Base-by-base conservation (phyloP, 2,797 vertebrate genomes). In the Hafferia zeledoni region DNA sequence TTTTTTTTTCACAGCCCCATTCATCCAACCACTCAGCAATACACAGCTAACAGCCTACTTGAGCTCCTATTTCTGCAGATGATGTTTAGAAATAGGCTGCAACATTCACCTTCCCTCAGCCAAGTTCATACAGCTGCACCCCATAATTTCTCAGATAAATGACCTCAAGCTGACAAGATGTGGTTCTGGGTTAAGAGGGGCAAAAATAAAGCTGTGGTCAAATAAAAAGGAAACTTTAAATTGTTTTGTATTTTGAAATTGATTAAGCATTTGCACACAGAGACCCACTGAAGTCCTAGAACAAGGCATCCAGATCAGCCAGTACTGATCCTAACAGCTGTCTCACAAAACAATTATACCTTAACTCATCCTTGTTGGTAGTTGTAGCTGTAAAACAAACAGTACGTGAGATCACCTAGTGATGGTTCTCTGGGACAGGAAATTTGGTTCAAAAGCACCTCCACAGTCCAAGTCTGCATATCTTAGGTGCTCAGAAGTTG, bases 161-260 rank as follows among this genome's bases (percentile, higher is more conserved):
- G 4, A 72, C 84, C 37, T 80, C 68, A 70, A 67, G 72, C 20
- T 80, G 57, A 77, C 60, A 86, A 77, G 64, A 89, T 82, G 39
- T 50, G 60, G 81, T 82, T 87, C 59, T 71, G 64, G 19, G 37
- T 83, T 82, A 89, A 92, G 5, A 63, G 60, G 47, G 35, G 41
- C 52, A 88, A 87, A 93, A 77, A 55, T 52, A 90, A 95, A 94
- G 55, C 50, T 44, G 56, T 47, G 57, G 33, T 78, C 63, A 82
- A 83, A 95, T 31, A 23, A 87, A 91, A 94, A 95, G 25, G 39
- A 91, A 96, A 87, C 11, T 86, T 85, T 18, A 75, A 47, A 19
- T 75, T 59, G 50, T 52, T 95, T 94, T 74, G 49, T 84, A 70
- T 90, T 94, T 92, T 91, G 68, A 93, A 94, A 89, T 27, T 59